Base-by-base conservation (phyloP, 2,888 invertebrate genomes). In the Lutraria lutraria region DNA sequence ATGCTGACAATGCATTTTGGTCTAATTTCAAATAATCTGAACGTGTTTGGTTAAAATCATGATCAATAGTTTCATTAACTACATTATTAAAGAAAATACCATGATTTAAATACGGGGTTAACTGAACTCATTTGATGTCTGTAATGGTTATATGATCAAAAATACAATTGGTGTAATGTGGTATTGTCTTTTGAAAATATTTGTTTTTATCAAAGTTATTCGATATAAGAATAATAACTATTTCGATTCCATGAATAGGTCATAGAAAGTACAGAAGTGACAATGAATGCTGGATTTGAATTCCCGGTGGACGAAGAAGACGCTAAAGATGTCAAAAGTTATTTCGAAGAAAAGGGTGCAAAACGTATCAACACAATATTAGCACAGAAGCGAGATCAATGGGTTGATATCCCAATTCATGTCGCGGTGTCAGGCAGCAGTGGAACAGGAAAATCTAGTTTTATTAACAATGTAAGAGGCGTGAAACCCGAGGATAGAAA, bases 361-460 rank as follows among this genome's bases (percentile, higher is more conserved):
- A 63, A 25, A 43, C 86, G 87, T 34, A 83, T 92, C 0, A n/a
- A 80, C 8, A 82, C 82, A 29, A 25, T 89, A 25, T 80, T 92
- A 25, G 84, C 80, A 12, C 85, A 89, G 60, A 91, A 88, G 68
- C 76, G 89, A 4, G 90, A 91, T 34, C 89, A 89, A 21, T 89
- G 89, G 91, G 86, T 89, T 15, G 86, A 92, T 56, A 79, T 90
- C 16, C 92, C 92, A 0, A 88, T 92, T 16, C 88, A 92, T 43
- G 88, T 93, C 1, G 93, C 92, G 16, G 85, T 93, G 19, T 86
- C 80, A 16, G 93, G 93, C 4, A 79, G 82, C 31, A 60, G 86
- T n/a, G 92, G 91, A 12, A 89, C 86, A 13, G 93, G 93, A 6
- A 93, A 92, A 54, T 93, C 93, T 29, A 93, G 89, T 81, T 93